Base-by-base conservation (phyloP, 2,797 vertebrate genomes). In the Coreius guichenoti region DNA sequence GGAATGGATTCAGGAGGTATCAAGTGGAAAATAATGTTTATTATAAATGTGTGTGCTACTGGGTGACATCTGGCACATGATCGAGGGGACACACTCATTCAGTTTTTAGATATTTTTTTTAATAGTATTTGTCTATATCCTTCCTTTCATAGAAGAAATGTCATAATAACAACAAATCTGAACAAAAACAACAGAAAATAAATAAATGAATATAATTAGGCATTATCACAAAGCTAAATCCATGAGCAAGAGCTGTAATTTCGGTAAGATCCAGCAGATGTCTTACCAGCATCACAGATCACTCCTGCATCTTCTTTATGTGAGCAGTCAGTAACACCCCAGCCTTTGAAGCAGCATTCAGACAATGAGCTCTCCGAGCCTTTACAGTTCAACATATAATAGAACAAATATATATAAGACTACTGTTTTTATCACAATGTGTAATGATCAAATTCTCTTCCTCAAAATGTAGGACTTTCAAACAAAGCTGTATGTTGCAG, bases 301-400 rank as follows among this genome's bases (percentile, higher is more conserved):
- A 95, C 92, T 43, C 92, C 94, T n/a, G 91, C 94, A 74, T 95
- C 95, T 83, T 95, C 94, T 75, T 93, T 93, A 88, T 96, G 94
- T 16, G 84, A 83, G 86, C 94, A 96, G 91, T 95, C 95, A 21
- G 82, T 92, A 19, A 90, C 2, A 45, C 90, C 94, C 95, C 95
- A 95, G 73, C 77, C 86, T 89, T 89, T 91, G 54, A 94, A 93
- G 7, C 0, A 6, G 86, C 95, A 95, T 2, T 76, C 78, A 19
- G 90, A 82, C 69, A 95, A 91, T 45, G 86, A 83, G 0, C 39
- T 90, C 89, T 95, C 95, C 4, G 90, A 92, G 58, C 95, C 95
- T 26, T 88, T 82, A 86, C 94, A 95, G 1, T 23, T 63, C 8
- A 39, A 95, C 5, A 0, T 14, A 58, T 84, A 79, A 33, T 0